Conservation (phyloP, 1,140 invertebrate genomes). For the Calycopis cecrops region DNA sequence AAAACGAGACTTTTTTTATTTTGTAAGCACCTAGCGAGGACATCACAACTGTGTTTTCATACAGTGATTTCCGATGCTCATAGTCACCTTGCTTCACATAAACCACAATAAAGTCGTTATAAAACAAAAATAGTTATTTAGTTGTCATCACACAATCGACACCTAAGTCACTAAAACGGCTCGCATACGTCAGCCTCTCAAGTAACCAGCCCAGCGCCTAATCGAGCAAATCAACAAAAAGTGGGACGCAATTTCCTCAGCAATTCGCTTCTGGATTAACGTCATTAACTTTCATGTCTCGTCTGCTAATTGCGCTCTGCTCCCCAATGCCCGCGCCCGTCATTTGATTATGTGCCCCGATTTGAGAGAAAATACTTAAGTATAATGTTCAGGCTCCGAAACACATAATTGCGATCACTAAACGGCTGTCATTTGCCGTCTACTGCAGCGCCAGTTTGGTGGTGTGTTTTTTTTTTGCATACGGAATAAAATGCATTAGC, state of each 20-base stretch:
- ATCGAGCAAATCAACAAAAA: conserved; percentile 51
- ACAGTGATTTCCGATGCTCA: no score
- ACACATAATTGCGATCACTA: conserved; percentile 1
- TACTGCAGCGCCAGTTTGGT: no score
- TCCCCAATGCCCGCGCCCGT: conserved; percentile 40
- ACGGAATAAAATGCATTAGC: no score
- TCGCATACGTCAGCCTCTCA: conserved; percentile 13
- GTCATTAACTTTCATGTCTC: conserved; percentile 61
- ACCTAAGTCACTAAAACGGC: no score
- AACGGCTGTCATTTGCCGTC: not conserved
- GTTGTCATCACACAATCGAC: no score
- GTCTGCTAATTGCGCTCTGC: conserved; percentile 57
- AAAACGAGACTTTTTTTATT: no score
- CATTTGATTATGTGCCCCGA: conserved; percentile 53
- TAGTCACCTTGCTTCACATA: no score
- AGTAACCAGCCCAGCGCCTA: conserved; percentile 49
- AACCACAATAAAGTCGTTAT: no score
- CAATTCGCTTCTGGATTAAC: conserved; percentile 65
- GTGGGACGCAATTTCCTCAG: conserved; percentile 61
- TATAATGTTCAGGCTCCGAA: conserved; percentile 15
- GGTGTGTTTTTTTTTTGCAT: no score
- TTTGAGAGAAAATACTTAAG: conserved; percentile 32
- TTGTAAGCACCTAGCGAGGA: no score
- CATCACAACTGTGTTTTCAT: no score
- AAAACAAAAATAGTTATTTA: no score